phyloP scores from a whole-genome alignment of 2,113 vertebrate species.

The Onychostruthus taczanowskii region DNA sequence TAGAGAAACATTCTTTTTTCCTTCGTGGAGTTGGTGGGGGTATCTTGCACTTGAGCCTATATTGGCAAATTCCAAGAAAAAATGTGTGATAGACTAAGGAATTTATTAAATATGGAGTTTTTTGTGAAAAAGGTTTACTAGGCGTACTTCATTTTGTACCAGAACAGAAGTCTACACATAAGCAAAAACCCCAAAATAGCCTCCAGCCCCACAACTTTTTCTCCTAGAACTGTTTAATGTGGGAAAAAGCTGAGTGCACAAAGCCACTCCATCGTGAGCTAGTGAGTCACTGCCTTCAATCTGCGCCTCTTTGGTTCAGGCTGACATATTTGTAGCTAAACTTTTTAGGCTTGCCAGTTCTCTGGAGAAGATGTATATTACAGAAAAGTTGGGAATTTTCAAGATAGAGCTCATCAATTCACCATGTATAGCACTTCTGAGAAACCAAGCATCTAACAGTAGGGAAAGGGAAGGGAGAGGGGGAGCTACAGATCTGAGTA shows the following conservation, averaged over 20 bases:
- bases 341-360: conserved; percentile 14
- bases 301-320: background rate
- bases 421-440: background rate
- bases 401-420: background rate
- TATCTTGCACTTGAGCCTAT: background rate
- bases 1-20: background rate
- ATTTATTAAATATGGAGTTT: background rate
- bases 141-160: background rate
- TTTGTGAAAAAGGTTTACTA: background rate
- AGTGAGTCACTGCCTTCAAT: conserved; percentile 22
- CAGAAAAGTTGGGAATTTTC: conserved; percentile 14
- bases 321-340: background rate
- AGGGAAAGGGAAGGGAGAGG: background rate
- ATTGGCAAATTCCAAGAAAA: background rate
- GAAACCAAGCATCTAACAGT: background rate
- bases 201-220: background rate
- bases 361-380: background rate
- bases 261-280: background rate
- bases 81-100: background rate
- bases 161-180: background rate
- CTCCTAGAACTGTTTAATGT: background rate
- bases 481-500: background rate
- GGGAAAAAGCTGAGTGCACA: background rate
- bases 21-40: background rate
- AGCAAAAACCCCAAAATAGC: background rate